These are phyloP conservation scores for Boleophthalmus pectinirostris DNA, from an alignment of 2,113 vertebrate species.

Conservation along the genomic window DNA sequence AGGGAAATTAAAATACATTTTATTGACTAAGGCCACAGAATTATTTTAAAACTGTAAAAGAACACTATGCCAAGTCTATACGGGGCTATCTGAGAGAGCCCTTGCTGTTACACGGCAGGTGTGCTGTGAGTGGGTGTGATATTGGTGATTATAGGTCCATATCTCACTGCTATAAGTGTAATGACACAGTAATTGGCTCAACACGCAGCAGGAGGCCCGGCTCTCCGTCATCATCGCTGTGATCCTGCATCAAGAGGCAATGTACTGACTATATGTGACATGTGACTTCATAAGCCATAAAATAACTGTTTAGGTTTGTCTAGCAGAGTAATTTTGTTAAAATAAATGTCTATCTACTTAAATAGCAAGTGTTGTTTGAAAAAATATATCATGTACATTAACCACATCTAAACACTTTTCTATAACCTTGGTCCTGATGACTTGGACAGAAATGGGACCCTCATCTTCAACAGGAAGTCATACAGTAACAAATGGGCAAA, in stretches of 20 bases:
- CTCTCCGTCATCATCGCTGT: conserved; percentile 34
- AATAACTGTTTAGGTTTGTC: neutral
- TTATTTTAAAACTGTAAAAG: neutral
- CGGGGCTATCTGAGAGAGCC: neutral
- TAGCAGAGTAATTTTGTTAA: neutral
- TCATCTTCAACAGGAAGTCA: neutral
- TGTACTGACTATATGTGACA: neutral
- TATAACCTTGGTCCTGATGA: neutral
- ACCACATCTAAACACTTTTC: neutral
- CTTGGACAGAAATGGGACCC: neutral
- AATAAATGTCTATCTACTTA: neutral
- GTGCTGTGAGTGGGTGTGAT: conserved; percentile 51
- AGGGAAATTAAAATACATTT: neutral
- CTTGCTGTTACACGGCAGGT: conserved; percentile 15
- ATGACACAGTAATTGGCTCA: conserved; percentile 50
- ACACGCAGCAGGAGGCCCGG: conserved; percentile 32
- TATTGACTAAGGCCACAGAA: neutral
- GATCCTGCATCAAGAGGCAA: neutral
- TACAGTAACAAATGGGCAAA: too few relatives aligned
- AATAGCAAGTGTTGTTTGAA: neutral
- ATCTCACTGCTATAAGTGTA: conserved; percentile 37
- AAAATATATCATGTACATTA: neutral
- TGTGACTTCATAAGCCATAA: neutral
- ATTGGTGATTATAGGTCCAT: conserved; percentile 55
- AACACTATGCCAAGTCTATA: neutral